Evolutionary conservation across 2,797 vertebrate genomes (phyloP).

Genomic region (Lates japonicus): DNA sequence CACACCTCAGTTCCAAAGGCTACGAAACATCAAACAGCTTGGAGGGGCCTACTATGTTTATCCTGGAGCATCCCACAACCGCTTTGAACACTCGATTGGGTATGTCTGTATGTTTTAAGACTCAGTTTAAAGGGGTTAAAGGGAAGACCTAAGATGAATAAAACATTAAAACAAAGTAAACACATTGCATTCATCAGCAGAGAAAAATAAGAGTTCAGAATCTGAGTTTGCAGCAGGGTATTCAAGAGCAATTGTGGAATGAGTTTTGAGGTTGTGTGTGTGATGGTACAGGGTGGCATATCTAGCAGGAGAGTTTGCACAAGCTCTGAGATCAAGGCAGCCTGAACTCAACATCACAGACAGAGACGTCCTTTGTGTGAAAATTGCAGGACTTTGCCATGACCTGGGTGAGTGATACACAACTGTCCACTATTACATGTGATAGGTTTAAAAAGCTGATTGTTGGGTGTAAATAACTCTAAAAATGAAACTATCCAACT

Average conservation of each 20-base stretch:
- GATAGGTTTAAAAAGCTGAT: not conserved
- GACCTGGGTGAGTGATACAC: conserved; percentile 88
- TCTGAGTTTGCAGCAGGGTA: no score
- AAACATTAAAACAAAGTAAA: no score
- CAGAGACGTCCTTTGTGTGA: conserved; percentile 90
- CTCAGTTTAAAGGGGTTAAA: no score
- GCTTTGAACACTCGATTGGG: conserved; percentile 88
- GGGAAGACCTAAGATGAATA: no score
- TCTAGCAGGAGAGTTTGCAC: conserved; percentile 88
- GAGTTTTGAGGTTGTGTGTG: no score
- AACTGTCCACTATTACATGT: not conserved
- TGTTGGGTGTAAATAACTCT: no score
- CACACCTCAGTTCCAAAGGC: conserved; percentile 91
- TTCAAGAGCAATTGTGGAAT: no score
- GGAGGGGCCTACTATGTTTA: conserved; percentile 85
- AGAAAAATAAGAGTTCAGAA: no score
- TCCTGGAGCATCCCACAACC: conserved; percentile 87
- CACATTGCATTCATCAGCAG: no score
- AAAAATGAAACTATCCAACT: no score
- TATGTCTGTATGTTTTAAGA: conserved; percentile 36
- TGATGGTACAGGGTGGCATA: conserved; percentile 83
- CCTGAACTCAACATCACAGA: conserved; percentile 85
- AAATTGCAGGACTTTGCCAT: conserved; percentile 94
- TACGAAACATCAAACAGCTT: conserved; percentile 86
- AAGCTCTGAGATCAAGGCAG: conserved; percentile 83